A percentile compares a stretch with the other conserved stretches of the same genome.
Evolutionary conservation across 2,888 invertebrate genomes (phyloP).

Genomic region (Microplitis deprimator): DNA sequence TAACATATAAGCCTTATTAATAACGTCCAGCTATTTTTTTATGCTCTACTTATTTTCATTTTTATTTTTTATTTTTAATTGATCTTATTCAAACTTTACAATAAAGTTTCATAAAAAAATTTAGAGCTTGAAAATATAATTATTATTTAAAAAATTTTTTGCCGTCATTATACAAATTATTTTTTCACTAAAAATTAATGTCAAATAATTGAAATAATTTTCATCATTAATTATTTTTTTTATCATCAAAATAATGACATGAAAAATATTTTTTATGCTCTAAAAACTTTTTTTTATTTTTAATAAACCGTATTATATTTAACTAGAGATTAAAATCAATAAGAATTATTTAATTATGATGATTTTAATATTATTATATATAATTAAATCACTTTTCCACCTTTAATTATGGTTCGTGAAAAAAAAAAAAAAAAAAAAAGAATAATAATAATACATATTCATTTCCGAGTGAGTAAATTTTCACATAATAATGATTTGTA

Average conservation of each 20-base stretch:
- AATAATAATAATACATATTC: neutral
- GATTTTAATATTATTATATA: constrained; percentile 4
- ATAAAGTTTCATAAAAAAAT: neutral
- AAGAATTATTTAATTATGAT: neutral
- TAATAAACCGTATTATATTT: neutral
- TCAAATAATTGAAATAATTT: neutral
- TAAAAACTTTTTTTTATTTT: neutral
- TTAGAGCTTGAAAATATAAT: neutral
- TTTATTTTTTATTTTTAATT: neutral
- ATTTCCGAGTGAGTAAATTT: constrained; percentile 1
- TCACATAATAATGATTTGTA: neutral
- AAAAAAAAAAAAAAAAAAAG: neutral
- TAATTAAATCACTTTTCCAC: constrained; percentile 5
- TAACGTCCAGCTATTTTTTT: neutral
- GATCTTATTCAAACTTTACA: neutral
- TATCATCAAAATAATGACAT: neutral
- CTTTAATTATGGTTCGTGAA: neutral
- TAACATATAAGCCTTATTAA: neutral
- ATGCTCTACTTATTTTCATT: neutral
- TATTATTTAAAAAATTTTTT: neutral
- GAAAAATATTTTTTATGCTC: constrained; percentile 2
- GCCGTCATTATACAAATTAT: neutral
- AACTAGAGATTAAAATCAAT: neutral
- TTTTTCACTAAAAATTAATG: neutral
- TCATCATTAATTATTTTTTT: neutral